Conservation (phyloP, 2,888 invertebrate species). For the Drosophila affinis region DNA sequence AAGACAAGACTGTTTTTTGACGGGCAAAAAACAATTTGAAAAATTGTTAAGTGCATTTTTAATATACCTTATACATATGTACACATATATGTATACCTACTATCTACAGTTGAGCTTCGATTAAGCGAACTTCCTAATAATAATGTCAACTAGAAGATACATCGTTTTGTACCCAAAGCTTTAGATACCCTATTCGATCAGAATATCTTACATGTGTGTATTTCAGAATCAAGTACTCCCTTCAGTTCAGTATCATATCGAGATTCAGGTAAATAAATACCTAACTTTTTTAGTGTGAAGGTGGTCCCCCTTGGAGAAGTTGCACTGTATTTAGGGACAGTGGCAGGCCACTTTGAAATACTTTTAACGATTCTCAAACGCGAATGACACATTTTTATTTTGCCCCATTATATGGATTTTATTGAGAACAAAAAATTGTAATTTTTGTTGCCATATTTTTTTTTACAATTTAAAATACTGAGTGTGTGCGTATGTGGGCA, state of each 20-base stretch:
- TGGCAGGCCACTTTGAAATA: not conserved
- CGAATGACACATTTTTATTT: slow-evolving; percentile 48
- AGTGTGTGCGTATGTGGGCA: not conserved
- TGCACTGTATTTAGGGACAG: slow-evolving; percentile 1
- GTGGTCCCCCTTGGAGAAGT: too few relatives aligned
- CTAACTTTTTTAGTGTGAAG: too few relatives aligned
- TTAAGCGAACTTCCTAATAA: not conserved
- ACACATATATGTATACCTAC: too few relatives aligned
- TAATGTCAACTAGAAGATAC: not conserved
- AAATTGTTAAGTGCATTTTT: slow-evolving; percentile 31
- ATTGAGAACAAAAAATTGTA: slow-evolving; percentile 12
- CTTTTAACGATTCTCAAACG: slow-evolving; percentile 25
- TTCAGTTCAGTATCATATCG: too few relatives aligned
- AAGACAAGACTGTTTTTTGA: slow-evolving; percentile 6
- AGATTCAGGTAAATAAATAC: too few relatives aligned
- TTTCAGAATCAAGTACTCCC: too few relatives aligned
- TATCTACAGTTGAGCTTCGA: not conserved
- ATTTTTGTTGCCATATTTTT: slow-evolving; percentile 16
- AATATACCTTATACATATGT: slow-evolving; percentile 14
- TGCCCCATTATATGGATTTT: slow-evolving; percentile 29
- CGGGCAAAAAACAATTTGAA: slow-evolving; percentile 17
- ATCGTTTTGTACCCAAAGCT: not conserved
- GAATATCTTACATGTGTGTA: too few relatives aligned
- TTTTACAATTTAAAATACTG: not conserved
- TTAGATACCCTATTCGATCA: too few relatives aligned